Conservation (phyloP, 2,888 invertebrate species). For the Anoncus sp. region DNA sequence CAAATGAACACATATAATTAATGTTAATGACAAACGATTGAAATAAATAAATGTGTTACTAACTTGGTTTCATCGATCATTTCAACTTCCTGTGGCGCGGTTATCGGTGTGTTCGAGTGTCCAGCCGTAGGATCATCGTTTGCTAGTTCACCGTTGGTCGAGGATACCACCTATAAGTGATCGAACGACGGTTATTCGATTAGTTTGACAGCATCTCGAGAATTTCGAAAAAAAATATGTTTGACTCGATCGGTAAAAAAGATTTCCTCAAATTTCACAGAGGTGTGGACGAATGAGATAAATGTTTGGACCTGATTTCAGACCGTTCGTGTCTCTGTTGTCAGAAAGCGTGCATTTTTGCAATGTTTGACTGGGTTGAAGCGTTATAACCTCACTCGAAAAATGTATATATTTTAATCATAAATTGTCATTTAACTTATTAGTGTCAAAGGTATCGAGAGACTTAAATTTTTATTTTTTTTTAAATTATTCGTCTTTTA, state of each 20-base stretch:
- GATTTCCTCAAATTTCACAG: no score
- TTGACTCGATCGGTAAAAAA: no score
- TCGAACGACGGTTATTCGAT: no score
- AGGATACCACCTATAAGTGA: conserved; percentile 98
- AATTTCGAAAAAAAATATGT: no score
- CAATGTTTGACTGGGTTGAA: not conserved
- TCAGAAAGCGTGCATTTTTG: no score
- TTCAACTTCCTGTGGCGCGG: conserved; percentile 96
- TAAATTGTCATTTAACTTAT: not conserved
- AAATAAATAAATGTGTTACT: conserved; percentile 85
- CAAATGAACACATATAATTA: conserved; percentile 42
- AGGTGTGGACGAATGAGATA: no score
- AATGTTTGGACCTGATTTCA: no score
- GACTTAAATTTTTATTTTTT: no score
- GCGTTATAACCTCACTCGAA: not conserved
- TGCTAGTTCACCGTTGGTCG: conserved; percentile 97
- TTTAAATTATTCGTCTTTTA: not conserved
- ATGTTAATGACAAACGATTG: no score
- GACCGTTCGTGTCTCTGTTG: no score
- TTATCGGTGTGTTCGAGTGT: conserved; percentile 98
- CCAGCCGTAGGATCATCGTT: conserved; percentile 98
- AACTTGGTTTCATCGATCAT: conserved; percentile 99
- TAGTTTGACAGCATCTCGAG: no score
- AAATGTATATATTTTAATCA: not conserved
- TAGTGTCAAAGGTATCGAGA: not conserved